Evolutionary conservation across 2,113 vertebrate species (phyloP).

Genomic region (Oceanites oceanicus): DNA sequence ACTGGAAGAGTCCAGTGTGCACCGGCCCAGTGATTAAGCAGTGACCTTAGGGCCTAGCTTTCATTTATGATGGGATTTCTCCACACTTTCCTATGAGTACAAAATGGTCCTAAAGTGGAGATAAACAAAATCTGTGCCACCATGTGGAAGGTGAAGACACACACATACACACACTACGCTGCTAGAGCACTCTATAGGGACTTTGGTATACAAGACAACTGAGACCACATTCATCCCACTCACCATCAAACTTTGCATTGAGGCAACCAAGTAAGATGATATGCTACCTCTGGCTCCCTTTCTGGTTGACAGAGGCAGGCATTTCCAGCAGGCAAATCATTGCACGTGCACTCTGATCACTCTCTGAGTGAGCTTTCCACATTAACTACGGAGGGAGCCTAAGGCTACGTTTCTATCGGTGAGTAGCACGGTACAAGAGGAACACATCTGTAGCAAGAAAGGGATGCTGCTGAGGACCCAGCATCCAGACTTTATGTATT

Average conservation of each 20-base stretch:
- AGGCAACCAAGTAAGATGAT: neutral
- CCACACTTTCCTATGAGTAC: neutral
- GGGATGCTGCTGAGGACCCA: neutral
- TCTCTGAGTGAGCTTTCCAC: neutral
- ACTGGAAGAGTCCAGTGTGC: neutral
- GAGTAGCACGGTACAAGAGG: neutral
- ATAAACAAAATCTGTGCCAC: neutral
- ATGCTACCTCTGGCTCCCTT: neutral
- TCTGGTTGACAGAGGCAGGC: neutral
- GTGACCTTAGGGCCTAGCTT: neutral
- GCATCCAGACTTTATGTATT: neutral
- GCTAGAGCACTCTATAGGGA: neutral
- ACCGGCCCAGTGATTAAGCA: neutral
- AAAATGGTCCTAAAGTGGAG: neutral
- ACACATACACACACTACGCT: neutral
- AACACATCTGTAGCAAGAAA: neutral
- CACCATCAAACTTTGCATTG: neutral
- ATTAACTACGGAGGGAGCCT: neutral
- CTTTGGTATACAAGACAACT: neutral
- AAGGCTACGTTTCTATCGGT: neutral
- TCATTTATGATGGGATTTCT: neutral
- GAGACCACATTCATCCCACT: neutral
- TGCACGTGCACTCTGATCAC: neutral
- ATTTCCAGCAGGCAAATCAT: neutral
- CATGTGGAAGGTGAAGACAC: neutral